These are phyloP conservation scores for Paracentrotus lividus DNA, from an alignment of 53 echinoderm and acorn worm species.

Conservation along the genomic window DNA sequence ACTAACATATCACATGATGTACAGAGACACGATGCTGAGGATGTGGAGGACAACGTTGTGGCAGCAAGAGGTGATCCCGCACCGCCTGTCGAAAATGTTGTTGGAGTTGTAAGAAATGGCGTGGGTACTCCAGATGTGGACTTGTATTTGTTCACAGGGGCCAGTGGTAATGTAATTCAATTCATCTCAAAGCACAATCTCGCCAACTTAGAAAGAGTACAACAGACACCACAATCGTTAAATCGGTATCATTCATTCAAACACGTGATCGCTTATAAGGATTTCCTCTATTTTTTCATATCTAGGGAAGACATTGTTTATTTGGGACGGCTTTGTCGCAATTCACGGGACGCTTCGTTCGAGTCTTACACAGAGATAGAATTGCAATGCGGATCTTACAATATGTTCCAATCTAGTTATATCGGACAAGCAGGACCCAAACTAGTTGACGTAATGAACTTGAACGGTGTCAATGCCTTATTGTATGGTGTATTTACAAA, in stretches of 20 bases:
- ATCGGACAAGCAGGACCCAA: slow-evolving; percentile 75
- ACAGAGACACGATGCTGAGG: no score
- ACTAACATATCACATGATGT: no score
- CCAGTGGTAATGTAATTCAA: no score
- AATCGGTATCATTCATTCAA: background rate
- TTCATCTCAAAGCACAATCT: no score
- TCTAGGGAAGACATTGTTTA: background rate
- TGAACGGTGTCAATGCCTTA: background rate
- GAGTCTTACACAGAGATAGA: slow-evolving; percentile 51
- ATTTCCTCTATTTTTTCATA: slow-evolving; percentile 26
- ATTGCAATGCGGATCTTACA: slow-evolving; percentile 29
- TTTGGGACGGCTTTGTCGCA: slow-evolving; percentile 29
- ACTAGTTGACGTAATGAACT: slow-evolving; percentile 50
- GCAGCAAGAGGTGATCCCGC: no score
- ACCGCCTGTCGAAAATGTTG: no score
- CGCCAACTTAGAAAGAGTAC: no score
- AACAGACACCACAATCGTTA: no score
- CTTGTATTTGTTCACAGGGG: no score
- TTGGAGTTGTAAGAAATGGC: no score
- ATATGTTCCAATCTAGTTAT: slow-evolving; percentile 69
- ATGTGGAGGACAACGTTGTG: no score
- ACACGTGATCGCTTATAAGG: background rate
- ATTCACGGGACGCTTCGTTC: background rate
- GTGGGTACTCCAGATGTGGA: no score
- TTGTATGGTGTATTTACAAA: slow-evolving; percentile 45